Conservation (phyloP, 1,140 invertebrate species). For the Philopotamus ludificatus region DNA sequence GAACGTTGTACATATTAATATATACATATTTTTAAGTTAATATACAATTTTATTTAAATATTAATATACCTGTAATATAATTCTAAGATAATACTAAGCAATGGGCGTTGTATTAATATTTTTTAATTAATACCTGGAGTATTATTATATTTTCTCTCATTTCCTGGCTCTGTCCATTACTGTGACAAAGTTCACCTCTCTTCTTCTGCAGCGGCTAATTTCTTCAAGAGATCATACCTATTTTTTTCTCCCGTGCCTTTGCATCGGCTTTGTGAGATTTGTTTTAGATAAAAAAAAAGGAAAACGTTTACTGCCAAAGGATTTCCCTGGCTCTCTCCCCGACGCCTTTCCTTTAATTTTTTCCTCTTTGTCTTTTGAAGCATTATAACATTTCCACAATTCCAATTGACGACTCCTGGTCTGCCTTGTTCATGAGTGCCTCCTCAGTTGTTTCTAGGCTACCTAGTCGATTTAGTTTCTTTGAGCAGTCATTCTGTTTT, state of each 20-base stretch:
- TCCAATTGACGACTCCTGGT: neutral
- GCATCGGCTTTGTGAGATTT: neutral
- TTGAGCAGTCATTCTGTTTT: neutral
- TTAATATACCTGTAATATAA: no score
- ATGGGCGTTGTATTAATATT: no score
- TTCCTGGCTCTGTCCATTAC: no score
- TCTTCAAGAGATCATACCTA: neutral
- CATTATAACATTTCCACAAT: constrained; percentile 9
- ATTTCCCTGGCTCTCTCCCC: neutral
- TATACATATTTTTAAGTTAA: no score
- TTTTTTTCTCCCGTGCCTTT: neutral
- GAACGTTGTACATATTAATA: no score
- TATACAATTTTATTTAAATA: no score
- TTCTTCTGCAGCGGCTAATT: neutral
- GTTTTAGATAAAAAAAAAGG: neutral
- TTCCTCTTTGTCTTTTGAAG: neutral
- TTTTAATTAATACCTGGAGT: no score
- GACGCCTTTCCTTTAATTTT: neutral
- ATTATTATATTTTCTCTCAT: no score
- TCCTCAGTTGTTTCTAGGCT: neutral
- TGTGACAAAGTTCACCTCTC: neutral
- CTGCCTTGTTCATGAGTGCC: neutral
- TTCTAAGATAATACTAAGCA: no score
- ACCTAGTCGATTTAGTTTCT: constrained; percentile 1
- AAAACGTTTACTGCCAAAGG: neutral